Percentiles rank a stretch among this genome's conserved stretches.
These are phyloP conservation scores for Yponomeuta malinellus DNA, from an alignment of 2,888 invertebrate genomes.

Conservation along the genomic window DNA sequence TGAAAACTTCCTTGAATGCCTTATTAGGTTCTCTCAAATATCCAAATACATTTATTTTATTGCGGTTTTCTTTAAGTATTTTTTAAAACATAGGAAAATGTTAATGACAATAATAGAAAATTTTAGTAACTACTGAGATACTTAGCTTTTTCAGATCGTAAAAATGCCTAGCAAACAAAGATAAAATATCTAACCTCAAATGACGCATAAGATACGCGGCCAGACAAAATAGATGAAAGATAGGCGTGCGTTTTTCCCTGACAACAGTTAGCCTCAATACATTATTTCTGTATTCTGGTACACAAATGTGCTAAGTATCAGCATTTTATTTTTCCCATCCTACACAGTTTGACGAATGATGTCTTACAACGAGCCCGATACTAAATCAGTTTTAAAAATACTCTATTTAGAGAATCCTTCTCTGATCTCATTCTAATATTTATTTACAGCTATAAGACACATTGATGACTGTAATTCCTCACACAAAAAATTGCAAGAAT, in stretches of 20 bases:
- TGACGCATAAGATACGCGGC: not conserved
- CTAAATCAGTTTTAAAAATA: constrained; percentile 6
- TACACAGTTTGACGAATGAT: constrained; percentile 4
- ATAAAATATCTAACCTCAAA: not conserved
- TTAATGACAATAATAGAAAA: too few relatives aligned
- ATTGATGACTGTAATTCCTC: not conserved
- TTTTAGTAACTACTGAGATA: too few relatives aligned
- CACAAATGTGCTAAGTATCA: not conserved
- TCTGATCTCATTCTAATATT: not conserved
- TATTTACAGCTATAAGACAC: too few relatives aligned
- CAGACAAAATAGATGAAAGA: constrained; percentile 22
- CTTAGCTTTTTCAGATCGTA: too few relatives aligned
- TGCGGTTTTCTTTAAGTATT: too few relatives aligned
- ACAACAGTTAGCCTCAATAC: constrained; percentile 24
- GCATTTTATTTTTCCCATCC: not conserved
- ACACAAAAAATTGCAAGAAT: constrained; percentile 2
- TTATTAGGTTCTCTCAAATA: not conserved
- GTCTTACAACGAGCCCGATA: not conserved
- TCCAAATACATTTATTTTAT: not conserved
- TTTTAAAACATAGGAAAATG: too few relatives aligned
- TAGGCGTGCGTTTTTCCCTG: constrained; percentile 20
- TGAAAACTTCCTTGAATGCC: constrained; percentile 7
- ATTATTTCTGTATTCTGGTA: constrained; percentile 34
- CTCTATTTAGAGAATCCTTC: not conserved
- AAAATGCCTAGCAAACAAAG: too few relatives aligned